A percentile compares a stretch with the other conserved stretches of the same genome.
Evolutionary conservation across 1,140 invertebrate genomes (phyloP).

Genomic region (Lordiphosa collinella): DNA sequence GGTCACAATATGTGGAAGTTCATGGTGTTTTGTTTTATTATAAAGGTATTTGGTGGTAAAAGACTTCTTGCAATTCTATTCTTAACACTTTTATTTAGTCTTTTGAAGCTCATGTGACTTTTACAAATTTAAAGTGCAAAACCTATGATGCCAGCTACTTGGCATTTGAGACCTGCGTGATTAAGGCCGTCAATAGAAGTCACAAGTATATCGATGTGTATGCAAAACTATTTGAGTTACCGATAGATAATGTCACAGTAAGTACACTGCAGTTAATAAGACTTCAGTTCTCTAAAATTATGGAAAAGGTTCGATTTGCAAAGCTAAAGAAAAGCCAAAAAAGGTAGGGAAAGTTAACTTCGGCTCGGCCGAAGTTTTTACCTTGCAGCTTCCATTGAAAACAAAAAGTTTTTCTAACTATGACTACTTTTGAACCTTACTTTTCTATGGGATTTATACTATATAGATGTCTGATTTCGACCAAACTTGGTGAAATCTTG

Average conservation of each 20-base stretch:
- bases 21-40: background rate
- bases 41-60: background rate
- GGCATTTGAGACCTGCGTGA: background rate
- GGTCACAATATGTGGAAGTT: conserved; percentile 20
- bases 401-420: too few relatives aligned
- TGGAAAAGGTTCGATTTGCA: too few relatives aligned
- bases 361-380: too few relatives aligned
- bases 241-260: conserved; percentile 9
- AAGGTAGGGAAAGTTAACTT: too few relatives aligned
- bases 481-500: too few relatives aligned
- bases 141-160: background rate
- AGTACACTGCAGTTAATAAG: background rate
- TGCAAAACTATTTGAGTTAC: background rate
- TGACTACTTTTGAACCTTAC: too few relatives aligned
- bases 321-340: too few relatives aligned
- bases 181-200: conserved; percentile 22
- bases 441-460: too few relatives aligned
- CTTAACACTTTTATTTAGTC: background rate
- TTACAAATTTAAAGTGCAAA: conserved; percentile 16
- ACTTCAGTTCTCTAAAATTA: too few relatives aligned
- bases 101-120: conserved; percentile 15
- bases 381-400: too few relatives aligned
- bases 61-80: too few relatives aligned
- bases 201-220: conserved; percentile 15
- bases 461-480: too few relatives aligned